phyloP scores from a whole-genome alignment of 2,113 vertebrate genomes.

The Lanius ludovicianus region DNA sequence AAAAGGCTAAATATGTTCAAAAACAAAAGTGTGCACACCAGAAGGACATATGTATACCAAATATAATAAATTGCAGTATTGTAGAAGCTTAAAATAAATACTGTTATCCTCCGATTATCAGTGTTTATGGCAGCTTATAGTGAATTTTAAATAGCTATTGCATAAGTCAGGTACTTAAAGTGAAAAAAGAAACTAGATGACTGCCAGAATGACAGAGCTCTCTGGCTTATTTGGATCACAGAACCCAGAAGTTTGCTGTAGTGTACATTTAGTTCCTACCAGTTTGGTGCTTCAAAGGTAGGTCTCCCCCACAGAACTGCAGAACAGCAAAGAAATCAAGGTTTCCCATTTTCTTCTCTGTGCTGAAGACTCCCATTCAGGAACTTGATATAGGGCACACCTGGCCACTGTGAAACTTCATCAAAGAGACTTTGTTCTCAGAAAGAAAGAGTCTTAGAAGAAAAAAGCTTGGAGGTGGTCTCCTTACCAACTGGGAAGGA shows the following conservation, averaged over 20 bases:
- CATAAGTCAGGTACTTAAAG: background rate
- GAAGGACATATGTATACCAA: background rate
- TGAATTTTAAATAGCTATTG: background rate
- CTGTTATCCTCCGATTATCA: background rate
- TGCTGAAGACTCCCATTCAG: background rate
- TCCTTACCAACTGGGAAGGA: background rate
- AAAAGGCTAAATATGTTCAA: background rate
- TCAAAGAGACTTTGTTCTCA: slow-evolving; percentile 26
- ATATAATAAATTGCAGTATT: background rate
- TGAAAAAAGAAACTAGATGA: background rate
- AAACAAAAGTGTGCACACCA: background rate
- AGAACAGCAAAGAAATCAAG: background rate
- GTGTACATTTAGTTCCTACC: background rate
- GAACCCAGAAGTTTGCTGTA: background rate
- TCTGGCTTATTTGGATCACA: background rate
- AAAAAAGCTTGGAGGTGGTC: background rate
- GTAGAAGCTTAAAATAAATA: background rate
- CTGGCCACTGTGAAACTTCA: background rate
- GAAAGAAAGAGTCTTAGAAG: background rate
- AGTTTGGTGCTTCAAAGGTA: background rate
- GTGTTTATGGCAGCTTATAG: background rate
- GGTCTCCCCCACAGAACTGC: background rate
- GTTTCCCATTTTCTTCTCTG: background rate
- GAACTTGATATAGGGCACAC: background rate
- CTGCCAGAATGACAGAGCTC: background rate